phyloP scores from a whole-genome alignment of 2,888 invertebrate genomes.

The Eretmocerus hayati region DNA sequence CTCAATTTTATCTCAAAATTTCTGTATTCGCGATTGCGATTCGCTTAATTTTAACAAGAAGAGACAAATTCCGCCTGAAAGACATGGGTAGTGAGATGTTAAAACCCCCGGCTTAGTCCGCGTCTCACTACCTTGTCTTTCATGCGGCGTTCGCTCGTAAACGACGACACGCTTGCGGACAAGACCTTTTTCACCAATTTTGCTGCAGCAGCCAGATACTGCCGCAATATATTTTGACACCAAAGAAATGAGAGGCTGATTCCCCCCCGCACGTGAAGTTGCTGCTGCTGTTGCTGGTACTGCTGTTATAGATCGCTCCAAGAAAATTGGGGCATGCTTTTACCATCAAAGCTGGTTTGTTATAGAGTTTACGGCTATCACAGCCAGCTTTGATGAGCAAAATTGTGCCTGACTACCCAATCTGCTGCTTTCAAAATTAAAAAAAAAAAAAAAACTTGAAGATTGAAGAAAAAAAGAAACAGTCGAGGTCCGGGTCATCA shows the following conservation, averaged over 20 bases:
- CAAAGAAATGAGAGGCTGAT: background rate
- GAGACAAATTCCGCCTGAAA: slow-evolving; percentile 67
- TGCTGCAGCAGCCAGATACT: too few species aligned
- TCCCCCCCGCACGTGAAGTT: too few species aligned
- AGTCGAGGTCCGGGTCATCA: slow-evolving; percentile 66
- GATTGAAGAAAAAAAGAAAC: too few species aligned
- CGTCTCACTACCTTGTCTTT: slow-evolving; percentile 99
- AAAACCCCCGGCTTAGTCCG: slow-evolving; percentile 50
- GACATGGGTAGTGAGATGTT: slow-evolving; percentile 99
- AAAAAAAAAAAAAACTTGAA: background rate
- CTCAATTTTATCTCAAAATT: background rate
- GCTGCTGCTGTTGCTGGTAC: too few species aligned
- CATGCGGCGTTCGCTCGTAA: slow-evolving; percentile 57
- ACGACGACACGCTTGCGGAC: slow-evolving; percentile 3
- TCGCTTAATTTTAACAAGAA: background rate
- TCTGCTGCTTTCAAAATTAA: background rate
- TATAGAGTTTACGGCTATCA: slow-evolving; percentile 72
- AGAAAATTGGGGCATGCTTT: slow-evolving; percentile 52
- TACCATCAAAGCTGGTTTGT: slow-evolving; percentile 78
- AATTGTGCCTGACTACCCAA: slow-evolving; percentile 51
- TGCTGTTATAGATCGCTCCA: too few species aligned
- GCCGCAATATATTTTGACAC: too few species aligned
- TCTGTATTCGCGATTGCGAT: background rate
- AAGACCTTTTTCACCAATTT: too few species aligned
- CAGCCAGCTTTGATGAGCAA: slow-evolving; percentile 95